Percentiles rank a stretch among this genome's conserved stretches.
Evolutionary conservation across 2,113 vertebrate genomes (phyloP).

Genomic region (Scatophagus argus): DNA sequence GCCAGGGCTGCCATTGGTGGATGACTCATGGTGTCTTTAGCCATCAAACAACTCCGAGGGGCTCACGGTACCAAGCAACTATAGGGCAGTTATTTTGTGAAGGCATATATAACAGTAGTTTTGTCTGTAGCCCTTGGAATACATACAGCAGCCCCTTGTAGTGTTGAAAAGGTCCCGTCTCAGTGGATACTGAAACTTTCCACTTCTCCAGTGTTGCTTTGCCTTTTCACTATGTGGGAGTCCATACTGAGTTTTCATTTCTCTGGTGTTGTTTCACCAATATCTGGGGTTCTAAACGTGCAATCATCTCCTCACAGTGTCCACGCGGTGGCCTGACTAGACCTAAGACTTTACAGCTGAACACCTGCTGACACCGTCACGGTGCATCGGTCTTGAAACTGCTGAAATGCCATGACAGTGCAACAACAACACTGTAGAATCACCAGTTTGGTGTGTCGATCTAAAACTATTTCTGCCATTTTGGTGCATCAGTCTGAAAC

Average conservation of each 20-base stretch:
- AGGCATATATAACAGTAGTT: slow-evolving; percentile 34
- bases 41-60: slow-evolving; percentile 58
- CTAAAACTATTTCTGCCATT: slow-evolving; percentile 70
- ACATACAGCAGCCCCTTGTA: slow-evolving; percentile 48
- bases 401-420: slow-evolving; percentile 64
- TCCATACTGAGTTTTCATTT: slow-evolving; percentile 71
- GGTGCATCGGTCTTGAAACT: slow-evolving; percentile 47
- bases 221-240: slow-evolving; percentile 67
- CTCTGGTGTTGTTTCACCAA: slow-evolving; percentile 78
- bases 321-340: slow-evolving; percentile 51
- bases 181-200: slow-evolving; percentile 57
- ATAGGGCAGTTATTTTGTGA: slow-evolving; percentile 49
- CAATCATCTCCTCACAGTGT: slow-evolving; percentile 58
- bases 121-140: slow-evolving; percentile 46
- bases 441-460: slow-evolving; percentile 59
- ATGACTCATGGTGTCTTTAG: slow-evolving; percentile 40
- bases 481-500: slow-evolving; percentile 73
- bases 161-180: slow-evolving; percentile 51
- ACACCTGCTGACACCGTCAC: slow-evolving; percentile 30
- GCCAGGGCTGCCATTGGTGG: slow-evolving; percentile 47
- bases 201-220: slow-evolving; percentile 56
- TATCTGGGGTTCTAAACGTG: slow-evolving; percentile 55
- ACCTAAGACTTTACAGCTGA: slow-evolving; percentile 54
- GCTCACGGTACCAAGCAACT: slow-evolving; percentile 49
- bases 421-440: slow-evolving; percentile 63